phyloP scores from a whole-genome alignment of 35 echinoderm and acorn worm species.

The Amphiura filiformis region DNA sequence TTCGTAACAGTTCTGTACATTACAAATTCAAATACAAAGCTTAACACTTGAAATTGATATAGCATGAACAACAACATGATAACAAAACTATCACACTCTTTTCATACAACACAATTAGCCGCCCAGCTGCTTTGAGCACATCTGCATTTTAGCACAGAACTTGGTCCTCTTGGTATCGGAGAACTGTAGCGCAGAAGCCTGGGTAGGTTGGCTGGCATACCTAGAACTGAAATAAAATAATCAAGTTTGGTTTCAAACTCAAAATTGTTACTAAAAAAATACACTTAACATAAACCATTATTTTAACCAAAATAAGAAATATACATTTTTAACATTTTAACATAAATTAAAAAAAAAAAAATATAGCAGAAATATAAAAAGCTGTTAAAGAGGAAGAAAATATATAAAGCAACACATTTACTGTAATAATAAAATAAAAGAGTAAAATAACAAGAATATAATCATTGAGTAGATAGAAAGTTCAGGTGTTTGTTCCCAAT shows the following conservation, averaged over 20 bases:
- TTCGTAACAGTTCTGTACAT: background rate
- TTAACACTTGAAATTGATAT: background rate
- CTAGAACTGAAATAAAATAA: background rate
- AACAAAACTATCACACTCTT: background rate
- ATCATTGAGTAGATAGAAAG: too few species aligned
- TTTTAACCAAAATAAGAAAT: too few species aligned
- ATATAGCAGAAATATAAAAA: too few species aligned
- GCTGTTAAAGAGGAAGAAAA: too few species aligned
- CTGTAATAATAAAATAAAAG: too few species aligned
- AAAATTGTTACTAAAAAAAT: background rate
- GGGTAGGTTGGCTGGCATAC: background rate
- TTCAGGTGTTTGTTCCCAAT: too few species aligned
- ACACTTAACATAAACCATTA: too few species aligned
- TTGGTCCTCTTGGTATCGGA: background rate
- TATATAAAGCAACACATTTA: too few species aligned
- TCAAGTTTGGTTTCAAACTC: background rate
- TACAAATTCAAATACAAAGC: constrained; percentile 1
- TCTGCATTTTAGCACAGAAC: background rate
- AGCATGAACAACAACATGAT: background rate
- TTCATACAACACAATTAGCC: background rate
- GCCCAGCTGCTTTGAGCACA: background rate
- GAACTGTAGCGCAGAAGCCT: background rate
- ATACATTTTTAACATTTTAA: too few species aligned
- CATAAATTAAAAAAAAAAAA: too few species aligned
- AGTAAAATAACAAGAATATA: too few species aligned